These are phyloP conservation scores for Solenopsis invicta DNA, from an alignment of 1,140 invertebrate genomes.

Conservation along the genomic window DNA sequence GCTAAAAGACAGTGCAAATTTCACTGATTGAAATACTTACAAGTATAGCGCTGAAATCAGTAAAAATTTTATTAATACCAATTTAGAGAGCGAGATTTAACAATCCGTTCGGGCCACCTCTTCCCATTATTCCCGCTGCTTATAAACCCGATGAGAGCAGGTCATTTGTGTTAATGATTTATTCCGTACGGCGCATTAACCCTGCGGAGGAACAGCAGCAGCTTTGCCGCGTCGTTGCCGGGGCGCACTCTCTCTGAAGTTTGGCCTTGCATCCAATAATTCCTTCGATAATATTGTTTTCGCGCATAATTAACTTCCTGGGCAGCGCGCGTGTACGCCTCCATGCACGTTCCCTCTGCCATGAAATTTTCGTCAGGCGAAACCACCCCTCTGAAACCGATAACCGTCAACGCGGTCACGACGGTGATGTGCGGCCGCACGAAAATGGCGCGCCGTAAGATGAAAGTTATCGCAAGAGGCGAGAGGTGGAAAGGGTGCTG, in stretches of 20 bases:
- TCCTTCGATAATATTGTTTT: slow-evolving; percentile 79
- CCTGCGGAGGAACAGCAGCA: slow-evolving; percentile 43
- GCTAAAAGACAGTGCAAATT: too few relatives aligned
- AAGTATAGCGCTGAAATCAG: too few relatives aligned
- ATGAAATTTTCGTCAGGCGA: slow-evolving; percentile 67
- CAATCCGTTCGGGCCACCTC: not conserved
- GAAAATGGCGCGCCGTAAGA: slow-evolving; percentile 50
- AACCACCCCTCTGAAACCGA: slow-evolving; percentile 63
- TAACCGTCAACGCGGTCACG: slow-evolving; percentile 61
- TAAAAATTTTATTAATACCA: too few relatives aligned
- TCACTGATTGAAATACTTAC: too few relatives aligned
- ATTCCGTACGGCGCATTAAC: slow-evolving; percentile 61
- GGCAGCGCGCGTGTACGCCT: slow-evolving; percentile 27
- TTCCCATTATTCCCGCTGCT: not conserved
- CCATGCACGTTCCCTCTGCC: slow-evolving; percentile 38
- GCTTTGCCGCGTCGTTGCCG: not conserved
- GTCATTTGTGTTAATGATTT: slow-evolving; percentile 70
- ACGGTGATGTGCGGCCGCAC: slow-evolving; percentile 17
- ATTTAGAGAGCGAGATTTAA: not conserved
- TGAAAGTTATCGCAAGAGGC: slow-evolving; percentile 12
- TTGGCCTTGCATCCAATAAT: slow-evolving; percentile 74
- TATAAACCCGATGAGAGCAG: slow-evolving; percentile 48
- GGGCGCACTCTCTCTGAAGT: slow-evolving; percentile 70
- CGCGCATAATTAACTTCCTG: slow-evolving; percentile 76
- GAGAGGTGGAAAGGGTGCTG: not conserved